Evolutionary conservation across 2,797 vertebrate genomes (phyloP).

Genomic region (Rhincodon typus): DNA sequence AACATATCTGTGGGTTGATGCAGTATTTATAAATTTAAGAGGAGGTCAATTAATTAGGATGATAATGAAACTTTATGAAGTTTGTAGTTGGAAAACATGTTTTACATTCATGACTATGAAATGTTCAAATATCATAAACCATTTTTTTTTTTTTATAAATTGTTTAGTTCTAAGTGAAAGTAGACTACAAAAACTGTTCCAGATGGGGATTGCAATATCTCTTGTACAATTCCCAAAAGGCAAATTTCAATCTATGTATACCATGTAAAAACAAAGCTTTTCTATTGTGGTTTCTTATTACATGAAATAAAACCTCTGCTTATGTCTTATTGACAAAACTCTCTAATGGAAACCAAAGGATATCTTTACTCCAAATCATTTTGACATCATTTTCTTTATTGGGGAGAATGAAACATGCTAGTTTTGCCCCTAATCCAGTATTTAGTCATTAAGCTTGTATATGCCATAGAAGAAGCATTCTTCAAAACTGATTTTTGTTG

Average conservation of each 20-base stretch:
- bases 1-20: not conserved
- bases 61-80: not conserved
- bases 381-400: conserved; percentile 10
- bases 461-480: not conserved
- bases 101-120: not conserved
- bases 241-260: conserved; percentile 33
- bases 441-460: not conserved
- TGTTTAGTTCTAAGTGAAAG: not conserved
- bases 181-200: not conserved
- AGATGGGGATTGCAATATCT: conserved; percentile 27
- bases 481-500: not conserved
- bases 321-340: not conserved
- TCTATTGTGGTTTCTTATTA: not conserved
- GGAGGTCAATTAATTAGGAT: not conserved
- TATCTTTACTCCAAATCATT: too few relatives aligned
- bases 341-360: not conserved
- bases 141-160: not conserved
- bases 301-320: conserved; percentile 1
- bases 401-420: not conserved
- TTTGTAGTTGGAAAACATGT: not conserved
- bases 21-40: not conserved
- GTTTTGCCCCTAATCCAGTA: not conserved
- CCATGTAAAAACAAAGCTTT: not conserved
- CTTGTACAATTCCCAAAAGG: conserved; percentile 38
- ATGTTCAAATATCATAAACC: not conserved